Percentiles rank a stretch among this genome's conserved stretches.
These are phyloP conservation scores for Luidia sarsii DNA, from an alignment of 53 echinoderm and acorn worm species.

Conservation along the genomic window DNA sequence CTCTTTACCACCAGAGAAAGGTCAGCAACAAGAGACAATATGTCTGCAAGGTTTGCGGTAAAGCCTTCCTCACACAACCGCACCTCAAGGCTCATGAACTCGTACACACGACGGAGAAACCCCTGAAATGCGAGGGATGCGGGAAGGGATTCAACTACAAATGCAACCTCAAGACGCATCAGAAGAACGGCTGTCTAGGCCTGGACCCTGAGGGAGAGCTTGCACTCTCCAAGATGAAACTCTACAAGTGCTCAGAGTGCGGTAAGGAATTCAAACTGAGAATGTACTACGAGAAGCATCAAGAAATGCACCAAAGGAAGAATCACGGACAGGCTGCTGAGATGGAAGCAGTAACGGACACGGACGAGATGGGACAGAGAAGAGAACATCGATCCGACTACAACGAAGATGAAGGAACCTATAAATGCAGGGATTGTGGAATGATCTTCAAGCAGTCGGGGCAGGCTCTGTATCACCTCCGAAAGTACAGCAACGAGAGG, in stretches of 20 bases:
- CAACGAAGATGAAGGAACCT: conserved; percentile 37
- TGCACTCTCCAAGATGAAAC: conserved; percentile 40
- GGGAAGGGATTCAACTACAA: conserved; percentile 44
- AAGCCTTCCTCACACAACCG: conserved; percentile 42
- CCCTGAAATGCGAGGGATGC: conserved; percentile 15
- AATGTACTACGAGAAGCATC: conserved; percentile 41
- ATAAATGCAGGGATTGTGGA: conserved; percentile 23
- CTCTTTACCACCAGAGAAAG: conserved; percentile 40
- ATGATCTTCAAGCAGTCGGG: conserved; percentile 38
- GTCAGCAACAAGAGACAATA: conserved; percentile 26
- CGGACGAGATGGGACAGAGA: not conserved
- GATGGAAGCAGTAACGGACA: not conserved
- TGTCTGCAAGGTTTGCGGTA: conserved; percentile 31
- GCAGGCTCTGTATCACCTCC: conserved; percentile 31
- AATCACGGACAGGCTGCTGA: conserved; percentile 4
- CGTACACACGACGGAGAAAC: conserved; percentile 23
- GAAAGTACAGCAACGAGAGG: conserved; percentile 46
- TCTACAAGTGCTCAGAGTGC: conserved; percentile 28
- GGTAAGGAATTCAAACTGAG: conserved; percentile 45
- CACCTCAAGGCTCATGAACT: conserved; percentile 40
- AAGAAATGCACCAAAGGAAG: conserved; percentile 23
- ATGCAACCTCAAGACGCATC: conserved; percentile 46
- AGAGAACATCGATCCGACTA: conserved; percentile 31
- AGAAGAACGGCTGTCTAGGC: conserved; percentile 41
- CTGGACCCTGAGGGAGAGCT: conserved; percentile 26